Evolutionary conservation across 2,113 vertebrate species (phyloP).

Genomic region (Campylorhamphus procurvoides): DNA sequence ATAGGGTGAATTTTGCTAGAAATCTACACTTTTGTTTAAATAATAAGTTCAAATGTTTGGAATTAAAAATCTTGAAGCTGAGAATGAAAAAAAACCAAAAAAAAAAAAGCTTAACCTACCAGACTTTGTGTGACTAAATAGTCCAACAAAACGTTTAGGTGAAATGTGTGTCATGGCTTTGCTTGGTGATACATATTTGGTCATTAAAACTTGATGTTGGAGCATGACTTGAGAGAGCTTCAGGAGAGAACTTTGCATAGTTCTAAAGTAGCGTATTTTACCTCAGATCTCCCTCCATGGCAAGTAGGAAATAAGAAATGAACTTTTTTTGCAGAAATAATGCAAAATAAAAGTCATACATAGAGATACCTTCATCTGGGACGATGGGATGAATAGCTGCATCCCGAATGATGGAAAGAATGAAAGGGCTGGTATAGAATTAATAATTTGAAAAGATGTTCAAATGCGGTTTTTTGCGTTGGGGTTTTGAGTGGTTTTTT

Average conservation of each 20-base stretch:
- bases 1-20: neutral
- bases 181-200: neutral
- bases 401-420: neutral
- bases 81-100: neutral
- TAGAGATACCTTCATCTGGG: neutral
- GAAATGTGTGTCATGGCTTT: neutral
- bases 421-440: neutral
- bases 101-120: neutral
- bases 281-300: neutral
- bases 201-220: neutral
- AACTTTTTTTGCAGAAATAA: neutral
- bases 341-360: accelerated
- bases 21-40: neutral
- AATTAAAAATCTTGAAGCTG: neutral
- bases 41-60: neutral
- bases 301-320: neutral
- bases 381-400: neutral
- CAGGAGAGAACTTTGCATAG: neutral
- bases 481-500: neutral
- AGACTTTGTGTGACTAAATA: neutral
- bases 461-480: neutral
- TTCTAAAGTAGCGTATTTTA: neutral
- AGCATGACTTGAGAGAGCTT: neutral
- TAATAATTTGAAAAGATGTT: neutral
- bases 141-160: neutral